Conservation (phyloP, 2,888 invertebrate species). For the Dynastes tityus region DNA sequence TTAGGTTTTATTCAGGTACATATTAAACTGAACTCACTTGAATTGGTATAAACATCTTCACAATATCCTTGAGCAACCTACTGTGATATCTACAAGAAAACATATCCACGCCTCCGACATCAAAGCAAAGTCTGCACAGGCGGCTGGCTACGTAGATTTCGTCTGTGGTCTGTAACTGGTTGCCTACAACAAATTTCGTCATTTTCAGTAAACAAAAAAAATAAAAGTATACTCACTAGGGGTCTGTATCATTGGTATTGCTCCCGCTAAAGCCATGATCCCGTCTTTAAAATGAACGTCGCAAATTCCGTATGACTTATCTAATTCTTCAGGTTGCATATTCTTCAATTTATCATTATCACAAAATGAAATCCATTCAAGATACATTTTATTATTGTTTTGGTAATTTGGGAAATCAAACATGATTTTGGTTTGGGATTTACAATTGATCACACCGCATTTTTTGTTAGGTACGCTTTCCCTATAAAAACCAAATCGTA, state of each 20-base stretch:
- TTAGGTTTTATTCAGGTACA: no score
- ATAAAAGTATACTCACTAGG: not conserved
- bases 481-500: not conserved
- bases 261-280: not conserved
- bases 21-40: slow-evolving; percentile 8
- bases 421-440: not conserved
- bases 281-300: slow-evolving; percentile 10
- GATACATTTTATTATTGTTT: not conserved
- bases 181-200: not conserved
- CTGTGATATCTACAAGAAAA: slow-evolving; percentile 23
- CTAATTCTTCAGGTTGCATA: slow-evolving; percentile 6
- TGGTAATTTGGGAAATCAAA: slow-evolving; percentile 18
- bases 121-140: slow-evolving; percentile 26
- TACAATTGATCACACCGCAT: slow-evolving; percentile 11
- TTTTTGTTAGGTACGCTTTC: not conserved
- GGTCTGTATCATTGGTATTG: not conserved
- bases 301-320: slow-evolving; percentile 13
- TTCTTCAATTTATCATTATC: slow-evolving; percentile 21
- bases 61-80: slow-evolving; percentile 21
- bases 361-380: slow-evolving; percentile 9
- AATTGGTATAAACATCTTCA: slow-evolving; percentile 22
- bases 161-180: not conserved
- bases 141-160: not conserved
- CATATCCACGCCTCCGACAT: slow-evolving; percentile 7
- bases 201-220: no score